phyloP scores from a whole-genome alignment of 2,888 invertebrate species.

The Scaptodrosophila latifasciaeformis region DNA sequence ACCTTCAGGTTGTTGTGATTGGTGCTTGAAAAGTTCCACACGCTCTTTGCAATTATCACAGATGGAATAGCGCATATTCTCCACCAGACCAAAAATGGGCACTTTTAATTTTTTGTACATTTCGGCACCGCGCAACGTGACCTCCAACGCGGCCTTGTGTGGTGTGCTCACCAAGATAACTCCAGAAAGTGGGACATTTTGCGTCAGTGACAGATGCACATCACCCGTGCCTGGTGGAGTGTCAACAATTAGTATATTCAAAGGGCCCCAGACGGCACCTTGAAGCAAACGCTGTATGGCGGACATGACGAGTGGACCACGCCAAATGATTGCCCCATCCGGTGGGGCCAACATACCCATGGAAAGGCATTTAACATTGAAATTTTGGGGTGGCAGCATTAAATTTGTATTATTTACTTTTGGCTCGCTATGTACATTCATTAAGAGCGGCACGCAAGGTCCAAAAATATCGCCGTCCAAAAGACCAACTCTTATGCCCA shows the following conservation, averaged over 20 bases:
- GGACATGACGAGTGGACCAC: conserved; percentile 97
- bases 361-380: conserved; percentile 96
- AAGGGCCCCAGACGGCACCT: conserved; percentile 90
- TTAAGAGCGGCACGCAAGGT: conserved; percentile 94
- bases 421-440: conserved; percentile 92
- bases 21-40: conserved; percentile 82
- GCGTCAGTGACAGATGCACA: conserved; percentile 92
- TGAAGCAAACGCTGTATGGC: conserved; percentile 89
- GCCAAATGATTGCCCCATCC: conserved; percentile 92
- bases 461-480: conserved; percentile 97
- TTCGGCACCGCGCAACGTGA: conserved; percentile 88
- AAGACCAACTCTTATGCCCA: conserved; percentile 80
- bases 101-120: conserved; percentile 91
- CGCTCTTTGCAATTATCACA: conserved; percentile 87
- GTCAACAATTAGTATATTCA: conserved; percentile 93
- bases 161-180: conserved; percentile 95
- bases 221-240: conserved; percentile 99
- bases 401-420: conserved; percentile 83
- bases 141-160: conserved; percentile 90
- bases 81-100: conserved; percentile 90
- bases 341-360: conserved; percentile 94
- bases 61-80: conserved; percentile 90
- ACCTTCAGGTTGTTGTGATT: not conserved
- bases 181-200: conserved; percentile 91
- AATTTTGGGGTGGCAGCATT: conserved; percentile 92